Evolutionary conservation across 1,140 invertebrate genomes (phyloP).

Genomic region (Drusus annulatus): DNA sequence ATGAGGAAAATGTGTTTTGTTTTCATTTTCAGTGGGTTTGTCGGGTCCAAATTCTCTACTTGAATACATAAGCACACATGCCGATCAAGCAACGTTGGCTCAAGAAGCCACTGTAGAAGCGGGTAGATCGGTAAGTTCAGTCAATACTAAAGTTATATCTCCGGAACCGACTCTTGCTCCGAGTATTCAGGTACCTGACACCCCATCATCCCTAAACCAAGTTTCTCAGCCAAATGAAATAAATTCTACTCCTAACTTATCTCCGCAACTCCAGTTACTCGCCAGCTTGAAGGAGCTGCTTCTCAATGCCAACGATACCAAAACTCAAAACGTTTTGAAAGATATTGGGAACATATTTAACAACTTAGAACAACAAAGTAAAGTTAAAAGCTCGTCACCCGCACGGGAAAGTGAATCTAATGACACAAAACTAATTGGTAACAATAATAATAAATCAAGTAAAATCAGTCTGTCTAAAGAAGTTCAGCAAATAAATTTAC

Average conservation of each 20-base stretch:
- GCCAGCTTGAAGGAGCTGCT: constrained; percentile 50
- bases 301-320: constrained; percentile 40
- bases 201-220: constrained; percentile 49
- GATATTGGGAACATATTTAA: constrained; percentile 56
- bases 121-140: constrained; percentile 55
- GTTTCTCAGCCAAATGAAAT: constrained; percentile 2
- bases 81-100: constrained; percentile 54
- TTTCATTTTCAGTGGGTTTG: constrained; percentile 53
- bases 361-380: constrained; percentile 48
- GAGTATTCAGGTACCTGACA: constrained; percentile 36
- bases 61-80: constrained; percentile 57
- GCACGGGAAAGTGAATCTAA: neutral
- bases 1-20: constrained; percentile 5
- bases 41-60: constrained; percentile 49
- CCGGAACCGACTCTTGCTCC: constrained; percentile 18
- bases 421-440: neutral
- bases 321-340: constrained; percentile 49
- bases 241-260: constrained; percentile 1
- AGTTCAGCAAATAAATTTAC: too few species aligned
- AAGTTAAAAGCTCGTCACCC: constrained; percentile 10
- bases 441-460: too few species aligned
- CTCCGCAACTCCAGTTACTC: constrained; percentile 43
- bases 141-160: constrained; percentile 32
- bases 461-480: too few species aligned
- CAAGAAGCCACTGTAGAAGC: constrained; percentile 56